Conservation (phyloP, 2,888 invertebrate species). For the Drosophila paracracens region DNA sequence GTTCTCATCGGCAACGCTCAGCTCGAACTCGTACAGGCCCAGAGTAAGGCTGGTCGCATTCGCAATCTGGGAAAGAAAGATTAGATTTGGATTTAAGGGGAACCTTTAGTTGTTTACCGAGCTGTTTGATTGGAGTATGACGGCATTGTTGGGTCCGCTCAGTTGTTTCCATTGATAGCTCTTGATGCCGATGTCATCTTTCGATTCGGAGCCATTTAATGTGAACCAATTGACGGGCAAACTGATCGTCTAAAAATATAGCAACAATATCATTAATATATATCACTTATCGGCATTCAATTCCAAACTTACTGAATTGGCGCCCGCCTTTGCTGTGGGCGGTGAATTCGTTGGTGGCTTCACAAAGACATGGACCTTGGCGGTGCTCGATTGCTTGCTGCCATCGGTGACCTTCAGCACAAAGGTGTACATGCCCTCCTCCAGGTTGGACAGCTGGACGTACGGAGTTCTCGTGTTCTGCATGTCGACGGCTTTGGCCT, state of each 20-base stretch:
- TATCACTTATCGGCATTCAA: neutral
- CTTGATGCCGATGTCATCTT: constrained; percentile 93
- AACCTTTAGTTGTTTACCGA: constrained; percentile 81
- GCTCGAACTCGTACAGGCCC: constrained; percentile 92
- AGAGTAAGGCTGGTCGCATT: constrained; percentile 93
- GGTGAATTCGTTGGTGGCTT: constrained; percentile 95
- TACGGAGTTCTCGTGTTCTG: constrained; percentile 97
- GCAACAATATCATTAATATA: constrained; percentile 9
- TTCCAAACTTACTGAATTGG: constrained; percentile 84
- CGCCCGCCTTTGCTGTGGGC: constrained; percentile 89
- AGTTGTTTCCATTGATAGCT: constrained; percentile 94
- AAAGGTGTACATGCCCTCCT: constrained; percentile 97
- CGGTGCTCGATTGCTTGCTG: constrained; percentile 93
- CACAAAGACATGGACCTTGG: constrained; percentile 96
- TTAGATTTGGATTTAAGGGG: constrained; percentile 15
- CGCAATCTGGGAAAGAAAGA: constrained; percentile 85
- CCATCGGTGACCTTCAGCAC: constrained; percentile 96
- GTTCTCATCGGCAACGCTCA: constrained; percentile 94
- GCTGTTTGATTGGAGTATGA: constrained; percentile 86
- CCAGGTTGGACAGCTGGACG: constrained; percentile 94
- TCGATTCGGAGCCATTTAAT: constrained; percentile 92
- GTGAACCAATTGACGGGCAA: constrained; percentile 93
- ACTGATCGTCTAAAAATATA: constrained; percentile 88
- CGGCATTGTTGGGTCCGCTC: constrained; percentile 88
- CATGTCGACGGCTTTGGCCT: constrained; percentile 97